Percentiles rank a stretch among this genome's conserved stretches.
Evolutionary conservation across 1,140 invertebrate species (phyloP).

Genomic region (Drosophila pseudoobscura): DNA sequence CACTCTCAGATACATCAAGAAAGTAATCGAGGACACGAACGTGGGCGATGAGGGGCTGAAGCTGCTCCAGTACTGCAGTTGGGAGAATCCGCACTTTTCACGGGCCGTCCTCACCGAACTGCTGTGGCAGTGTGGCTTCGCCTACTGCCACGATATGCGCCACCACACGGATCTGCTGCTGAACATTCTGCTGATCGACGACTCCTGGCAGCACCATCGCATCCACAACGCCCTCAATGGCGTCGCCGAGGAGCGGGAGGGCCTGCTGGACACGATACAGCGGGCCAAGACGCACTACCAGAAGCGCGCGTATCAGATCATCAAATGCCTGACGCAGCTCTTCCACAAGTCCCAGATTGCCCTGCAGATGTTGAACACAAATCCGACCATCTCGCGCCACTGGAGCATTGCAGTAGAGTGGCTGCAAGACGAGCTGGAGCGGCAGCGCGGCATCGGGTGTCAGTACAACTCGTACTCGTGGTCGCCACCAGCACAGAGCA

Average conservation of each 20-base stretch:
- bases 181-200: slow-evolving; percentile 94
- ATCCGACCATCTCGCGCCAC: slow-evolving; percentile 91
- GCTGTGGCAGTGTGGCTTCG: slow-evolving; percentile 96
- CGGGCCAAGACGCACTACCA: slow-evolving; percentile 97
- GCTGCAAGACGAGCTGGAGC: slow-evolving; percentile 96
- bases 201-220: slow-evolving; percentile 97
- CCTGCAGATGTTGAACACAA: slow-evolving; percentile 89
- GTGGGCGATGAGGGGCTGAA: slow-evolving; percentile 95
- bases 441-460: slow-evolving; percentile 85
- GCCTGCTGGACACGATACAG: slow-evolving; percentile 96
- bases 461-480: slow-evolving; percentile 93
- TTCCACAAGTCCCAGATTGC: slow-evolving; percentile 92
- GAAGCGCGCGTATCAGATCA: slow-evolving; percentile 98
- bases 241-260: slow-evolving; percentile 95
- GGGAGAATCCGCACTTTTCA: slow-evolving; percentile 98
- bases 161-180: slow-evolving; percentile 95
- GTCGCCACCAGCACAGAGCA: slow-evolving; percentile 96
- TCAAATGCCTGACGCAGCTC: slow-evolving; percentile 96
- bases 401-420: slow-evolving; percentile 96
- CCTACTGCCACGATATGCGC: slow-evolving; percentile 96
- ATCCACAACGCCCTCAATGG: slow-evolving; percentile 96
- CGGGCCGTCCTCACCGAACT: slow-evolving; percentile 94
- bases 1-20: slow-evolving; percentile 93
- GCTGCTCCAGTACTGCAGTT: slow-evolving; percentile 95
- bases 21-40: slow-evolving; percentile 97